Base-by-base conservation (phyloP, 2,888 invertebrate species). In the Ecdyonurus torrentis region DNA sequence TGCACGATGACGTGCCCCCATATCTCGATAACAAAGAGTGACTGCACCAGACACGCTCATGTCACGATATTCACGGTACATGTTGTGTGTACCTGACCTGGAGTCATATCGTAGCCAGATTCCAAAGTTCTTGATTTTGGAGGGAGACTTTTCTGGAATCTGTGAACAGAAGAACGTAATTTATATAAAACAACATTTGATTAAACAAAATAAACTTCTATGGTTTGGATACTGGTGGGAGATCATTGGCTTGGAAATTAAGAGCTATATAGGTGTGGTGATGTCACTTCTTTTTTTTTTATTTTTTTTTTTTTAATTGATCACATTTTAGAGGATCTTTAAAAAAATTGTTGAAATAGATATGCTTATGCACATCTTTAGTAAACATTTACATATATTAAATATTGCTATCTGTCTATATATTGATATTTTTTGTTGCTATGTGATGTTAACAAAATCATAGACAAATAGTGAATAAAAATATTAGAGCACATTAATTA, bases 1-100 rank as follows among this genome's bases (percentile, higher is more conserved):
- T 25, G 99, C 99, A 74, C 99, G 87, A 79, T 99, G 99, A 70
- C 97, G 86, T 63, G 98, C 97, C 67, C 93, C 95, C 96, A 97
- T 97, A 74, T 99, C 99, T 64, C 96, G 85, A 78, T 98, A 98
- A 78, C 96, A 97, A 76, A 94, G 91, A 18, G 99, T 99, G 63
- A 99, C 97, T 64, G 97, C 99, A 64, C 91, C 94, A 63, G 94
- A 91, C 3, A 95, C 91, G 65, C 92, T 90, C 70, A 97, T 79
- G 77, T 99, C 99, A 69, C 99, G 85, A 81, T 99, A 99, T 78
- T 99, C 99, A 68, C 96, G 85, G 87, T 99, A 99, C 99, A 99
- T 99, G 83, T 99, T 99, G 82, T 99, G 98, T 64, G 95, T 97
- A 64, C 98, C 99, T 10, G 96, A 97, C 65, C 99, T 85, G 1